phyloP scores from a whole-genome alignment of 2,888 invertebrate species.

The Aromia moschata region DNA sequence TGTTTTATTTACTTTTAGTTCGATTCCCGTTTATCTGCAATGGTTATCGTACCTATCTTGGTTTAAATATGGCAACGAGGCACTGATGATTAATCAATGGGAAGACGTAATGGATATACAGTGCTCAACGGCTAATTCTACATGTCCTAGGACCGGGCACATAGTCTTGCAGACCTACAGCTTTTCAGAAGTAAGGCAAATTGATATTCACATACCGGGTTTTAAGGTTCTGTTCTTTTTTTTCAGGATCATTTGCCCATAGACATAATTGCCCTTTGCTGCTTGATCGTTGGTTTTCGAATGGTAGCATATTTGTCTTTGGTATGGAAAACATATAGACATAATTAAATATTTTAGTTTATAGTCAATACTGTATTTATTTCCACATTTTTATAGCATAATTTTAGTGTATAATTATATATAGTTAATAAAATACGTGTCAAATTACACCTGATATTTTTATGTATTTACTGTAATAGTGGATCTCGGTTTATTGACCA shows the following conservation, averaged over 20 bases:
- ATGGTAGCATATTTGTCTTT: constrained; percentile 80
- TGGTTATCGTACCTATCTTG: constrained; percentile 91
- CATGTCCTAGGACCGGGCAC: constrained; percentile 81
- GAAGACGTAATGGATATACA: constrained; percentile 78
- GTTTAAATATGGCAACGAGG: constrained; percentile 93
- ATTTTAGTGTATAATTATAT: too few species aligned
- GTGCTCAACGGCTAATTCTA: constrained; percentile 75
- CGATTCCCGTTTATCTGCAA: constrained; percentile 83
- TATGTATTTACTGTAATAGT: too few species aligned
- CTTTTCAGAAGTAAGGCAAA: constrained; percentile 77
- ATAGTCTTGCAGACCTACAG: constrained; percentile 81
- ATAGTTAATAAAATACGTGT: too few species aligned
- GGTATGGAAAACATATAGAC: constrained; percentile 69
- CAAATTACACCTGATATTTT: too few species aligned
- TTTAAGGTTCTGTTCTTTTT: constrained; percentile 16
- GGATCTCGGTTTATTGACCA: too few species aligned
- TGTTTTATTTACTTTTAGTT: constrained; percentile 64
- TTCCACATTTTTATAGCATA: too few species aligned
- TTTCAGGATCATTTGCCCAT: constrained; percentile 73
- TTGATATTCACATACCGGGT: not conserved
- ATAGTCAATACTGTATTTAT: too few species aligned
- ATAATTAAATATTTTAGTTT: constrained; percentile 8
- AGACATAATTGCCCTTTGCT: constrained; percentile 76
- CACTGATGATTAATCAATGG: constrained; percentile 91
- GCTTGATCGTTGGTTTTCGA: constrained; percentile 79